A percentile compares a stretch with the other conserved stretches of the same genome.
Conservation (phyloP, 1,140 invertebrate genomes). For the Acromyrmex heyeri region DNA sequence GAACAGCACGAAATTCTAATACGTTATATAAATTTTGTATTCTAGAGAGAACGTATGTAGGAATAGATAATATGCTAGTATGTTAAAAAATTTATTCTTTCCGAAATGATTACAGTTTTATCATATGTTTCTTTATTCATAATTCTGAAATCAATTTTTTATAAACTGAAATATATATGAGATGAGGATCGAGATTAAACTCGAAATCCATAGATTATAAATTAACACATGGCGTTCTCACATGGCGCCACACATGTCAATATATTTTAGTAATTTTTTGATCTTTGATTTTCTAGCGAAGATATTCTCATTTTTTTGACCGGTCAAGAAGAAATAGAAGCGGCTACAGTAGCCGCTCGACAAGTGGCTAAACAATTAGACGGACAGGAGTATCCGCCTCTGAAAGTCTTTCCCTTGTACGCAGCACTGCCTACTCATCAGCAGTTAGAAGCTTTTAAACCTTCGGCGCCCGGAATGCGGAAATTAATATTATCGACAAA, state of each 20-base stretch:
- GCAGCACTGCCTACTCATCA: constrained; percentile 92
- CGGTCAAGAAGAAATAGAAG: constrained; percentile 99
- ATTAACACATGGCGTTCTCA: background rate
- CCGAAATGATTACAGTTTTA: background rate
- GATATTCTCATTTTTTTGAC: constrained; percentile 99
- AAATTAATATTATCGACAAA: constrained; percentile 99
- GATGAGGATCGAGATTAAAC: background rate
- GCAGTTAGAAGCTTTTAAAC: constrained; percentile 93
- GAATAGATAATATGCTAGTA: background rate
- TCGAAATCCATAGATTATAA: background rate
- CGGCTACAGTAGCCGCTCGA: constrained; percentile 92
- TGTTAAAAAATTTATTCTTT: constrained; percentile 9
- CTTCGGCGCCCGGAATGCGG: constrained; percentile 89
- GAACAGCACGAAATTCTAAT: constrained; percentile 64
- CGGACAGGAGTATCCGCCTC: constrained; percentile 85
- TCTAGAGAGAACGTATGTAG: background rate
- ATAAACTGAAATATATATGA: background rate
- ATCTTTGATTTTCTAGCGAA: constrained; percentile 87
- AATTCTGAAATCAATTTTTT: background rate
- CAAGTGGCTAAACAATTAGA: constrained; percentile 90
- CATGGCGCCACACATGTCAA: background rate
- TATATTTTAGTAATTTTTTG: background rate
- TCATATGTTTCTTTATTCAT: background rate
- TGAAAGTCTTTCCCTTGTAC: constrained; percentile 94
- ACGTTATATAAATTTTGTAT: background rate